Conservation (phyloP, 1,140 invertebrate genomes). For the Drosophila grimshawi region DNA sequence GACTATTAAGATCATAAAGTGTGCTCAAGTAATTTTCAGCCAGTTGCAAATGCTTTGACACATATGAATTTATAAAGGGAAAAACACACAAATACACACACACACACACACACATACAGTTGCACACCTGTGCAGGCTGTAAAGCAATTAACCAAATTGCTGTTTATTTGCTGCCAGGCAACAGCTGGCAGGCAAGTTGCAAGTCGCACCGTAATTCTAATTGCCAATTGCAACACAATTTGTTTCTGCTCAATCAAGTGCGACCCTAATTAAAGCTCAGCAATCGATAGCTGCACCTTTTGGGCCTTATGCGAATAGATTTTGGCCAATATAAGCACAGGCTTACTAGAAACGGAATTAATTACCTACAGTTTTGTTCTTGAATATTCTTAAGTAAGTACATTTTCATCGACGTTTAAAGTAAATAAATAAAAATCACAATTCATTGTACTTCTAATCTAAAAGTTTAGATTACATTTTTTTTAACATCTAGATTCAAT, state of each 20-base stretch:
- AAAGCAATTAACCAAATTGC: slow-evolving; percentile 79
- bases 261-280: slow-evolving; percentile 32
- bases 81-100: slow-evolving; percentile 21
- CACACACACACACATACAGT: slow-evolving; percentile 19
- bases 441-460: too few species aligned
- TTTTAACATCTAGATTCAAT: too few species aligned
- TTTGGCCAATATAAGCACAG: too few species aligned
- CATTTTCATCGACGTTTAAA: too few species aligned
- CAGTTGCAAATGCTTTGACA: slow-evolving; percentile 49
- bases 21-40: slow-evolving; percentile 64
- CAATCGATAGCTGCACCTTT: slow-evolving; percentile 24
- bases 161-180: slow-evolving; percentile 53
- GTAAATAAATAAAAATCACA: too few species aligned
- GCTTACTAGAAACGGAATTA: too few species aligned
- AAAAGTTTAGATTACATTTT: too few species aligned
- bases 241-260: slow-evolving; percentile 47
- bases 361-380: too few species aligned
- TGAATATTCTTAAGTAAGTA: too few species aligned
- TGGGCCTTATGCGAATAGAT: slow-evolving; percentile 10
- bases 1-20: slow-evolving; percentile 75
- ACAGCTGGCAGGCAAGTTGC: slow-evolving; percentile 29
- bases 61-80: slow-evolving; percentile 57
- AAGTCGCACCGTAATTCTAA: slow-evolving; percentile 16
- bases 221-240: slow-evolving; percentile 35
- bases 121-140: slow-evolving; percentile 36